Percentiles rank a stretch among this genome's conserved stretches.
These are phyloP conservation scores for Alentia gelatinosa DNA, from an alignment of 2,888 invertebrate species.

Conservation along the genomic window DNA sequence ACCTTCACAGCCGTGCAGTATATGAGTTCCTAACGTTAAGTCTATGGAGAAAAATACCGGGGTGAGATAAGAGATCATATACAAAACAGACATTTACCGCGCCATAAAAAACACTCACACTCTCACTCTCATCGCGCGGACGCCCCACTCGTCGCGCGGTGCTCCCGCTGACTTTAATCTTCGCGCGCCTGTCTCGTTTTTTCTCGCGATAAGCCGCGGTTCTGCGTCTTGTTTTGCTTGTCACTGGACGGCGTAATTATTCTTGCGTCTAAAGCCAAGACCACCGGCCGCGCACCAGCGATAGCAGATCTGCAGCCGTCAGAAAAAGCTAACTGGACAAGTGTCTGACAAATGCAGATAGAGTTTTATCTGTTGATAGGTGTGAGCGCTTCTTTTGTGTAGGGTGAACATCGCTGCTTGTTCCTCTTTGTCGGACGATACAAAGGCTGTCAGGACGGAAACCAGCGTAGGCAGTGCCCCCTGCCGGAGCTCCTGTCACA, in stretches of 20 bases:
- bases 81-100: too few relatives aligned
- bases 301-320: neutral
- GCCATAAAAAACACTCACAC: too few relatives aligned
- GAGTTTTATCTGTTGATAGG: neutral
- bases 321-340: neutral
- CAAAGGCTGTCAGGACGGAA: neutral
- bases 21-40: too few relatives aligned
- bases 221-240: neutral
- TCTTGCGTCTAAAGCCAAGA: neutral
- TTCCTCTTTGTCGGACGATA: neutral
- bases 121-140: neutral
- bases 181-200: too few relatives aligned
- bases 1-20: too few relatives aligned
- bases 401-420: neutral
- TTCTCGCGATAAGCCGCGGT: neutral
- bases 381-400: neutral
- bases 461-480: neutral
- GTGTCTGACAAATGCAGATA: neutral
- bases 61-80: too few relatives aligned
- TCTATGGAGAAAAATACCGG: too few relatives aligned
- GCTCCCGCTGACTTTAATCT: neutral
- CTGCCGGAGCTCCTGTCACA: neutral
- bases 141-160: neutral
- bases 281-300: neutral
- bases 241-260: neutral